phyloP scores from a whole-genome alignment of 2,113 vertebrate species.

The Phocoena phocoena region DNA sequence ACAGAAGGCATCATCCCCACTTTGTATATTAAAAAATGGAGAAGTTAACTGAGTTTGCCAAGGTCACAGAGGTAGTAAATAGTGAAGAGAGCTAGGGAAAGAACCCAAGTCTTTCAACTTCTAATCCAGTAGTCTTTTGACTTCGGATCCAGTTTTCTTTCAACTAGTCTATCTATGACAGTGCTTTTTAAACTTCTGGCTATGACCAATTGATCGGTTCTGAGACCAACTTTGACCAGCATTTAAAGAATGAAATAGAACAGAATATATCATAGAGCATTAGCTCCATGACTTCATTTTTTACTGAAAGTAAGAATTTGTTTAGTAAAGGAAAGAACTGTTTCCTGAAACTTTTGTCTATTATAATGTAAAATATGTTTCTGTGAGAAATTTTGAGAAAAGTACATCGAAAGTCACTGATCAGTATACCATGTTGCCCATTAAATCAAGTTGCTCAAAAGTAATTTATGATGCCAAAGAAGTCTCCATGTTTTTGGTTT shows the following conservation, averaged over 20 bases:
- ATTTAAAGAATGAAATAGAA: conserved; percentile 24
- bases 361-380: conserved; percentile 25
- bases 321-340: conserved; percentile 14
- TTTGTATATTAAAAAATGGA: conserved; percentile 8
- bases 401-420: conserved; percentile 42
- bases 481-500: neutral
- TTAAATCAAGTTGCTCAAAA: conserved; percentile 39
- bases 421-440: neutral
- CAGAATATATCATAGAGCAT: neutral
- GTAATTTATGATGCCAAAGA: conserved; percentile 37
- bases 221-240: conserved; percentile 1
- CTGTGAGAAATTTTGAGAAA: neutral
- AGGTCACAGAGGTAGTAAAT: conserved; percentile 32
- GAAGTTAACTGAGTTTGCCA: conserved; percentile 44
- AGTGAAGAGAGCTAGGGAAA: conserved; percentile 11
- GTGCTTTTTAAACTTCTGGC: conserved; percentile 1
- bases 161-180: neutral
- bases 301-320: neutral
- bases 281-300: neutral
- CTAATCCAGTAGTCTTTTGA: neutral
- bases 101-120: neutral
- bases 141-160: neutral
- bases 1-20: neutral
- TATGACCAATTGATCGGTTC: conserved; percentile 23
- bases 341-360: neutral